These are phyloP conservation scores for Esox niger DNA, from an alignment of 2,113 vertebrate genomes.

Conservation along the genomic window DNA sequence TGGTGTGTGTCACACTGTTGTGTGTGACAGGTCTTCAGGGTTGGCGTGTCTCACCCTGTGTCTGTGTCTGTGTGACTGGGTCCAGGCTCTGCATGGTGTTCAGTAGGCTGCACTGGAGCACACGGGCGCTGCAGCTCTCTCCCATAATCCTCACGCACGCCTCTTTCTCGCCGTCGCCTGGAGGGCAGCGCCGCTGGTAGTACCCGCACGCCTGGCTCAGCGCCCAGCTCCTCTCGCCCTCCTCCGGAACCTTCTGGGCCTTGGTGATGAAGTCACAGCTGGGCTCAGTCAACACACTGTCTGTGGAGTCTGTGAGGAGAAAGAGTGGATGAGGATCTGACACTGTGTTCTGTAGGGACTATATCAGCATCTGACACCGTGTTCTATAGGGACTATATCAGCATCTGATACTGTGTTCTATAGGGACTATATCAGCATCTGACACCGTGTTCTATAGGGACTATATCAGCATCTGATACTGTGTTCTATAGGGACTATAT, in stretches of 20 bases:
- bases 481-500: no score
- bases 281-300: constrained; percentile 60
- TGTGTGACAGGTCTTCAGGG: background rate
- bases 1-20: background rate
- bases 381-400: no score
- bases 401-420: no score
- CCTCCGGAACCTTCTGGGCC: constrained; percentile 69
- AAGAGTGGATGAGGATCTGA: background rate
- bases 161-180: constrained; percentile 53
- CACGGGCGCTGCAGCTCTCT: constrained; percentile 74
- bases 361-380: no score
- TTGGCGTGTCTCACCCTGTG: constrained; percentile 57
- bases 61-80: constrained; percentile 58
- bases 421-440: no score
- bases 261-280: constrained; percentile 76
- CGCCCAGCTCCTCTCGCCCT: constrained; percentile 77
- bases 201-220: constrained; percentile 82
- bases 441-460: no score
- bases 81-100: constrained; percentile 76
- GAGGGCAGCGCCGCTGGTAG: constrained; percentile 76
- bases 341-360: no score
- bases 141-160: constrained; percentile 74
- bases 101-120: constrained; percentile 76
- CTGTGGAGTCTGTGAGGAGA: constrained; percentile 48
- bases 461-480: no score